Base-by-base conservation (phyloP, 2,113 vertebrate species). In the Phyllopteryx taeniolatus region DNA sequence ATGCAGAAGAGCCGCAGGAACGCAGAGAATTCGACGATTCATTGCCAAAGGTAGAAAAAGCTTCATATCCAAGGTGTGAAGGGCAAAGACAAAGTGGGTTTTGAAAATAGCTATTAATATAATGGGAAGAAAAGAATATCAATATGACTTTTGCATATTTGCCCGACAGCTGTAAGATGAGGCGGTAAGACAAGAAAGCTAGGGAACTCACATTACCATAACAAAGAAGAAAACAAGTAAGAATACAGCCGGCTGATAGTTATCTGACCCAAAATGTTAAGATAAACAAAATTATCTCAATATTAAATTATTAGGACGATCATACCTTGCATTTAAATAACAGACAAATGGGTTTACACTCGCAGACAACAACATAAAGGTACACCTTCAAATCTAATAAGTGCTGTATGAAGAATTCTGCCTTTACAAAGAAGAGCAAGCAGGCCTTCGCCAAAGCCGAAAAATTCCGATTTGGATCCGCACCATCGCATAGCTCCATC, bases 91-190 rank as follows among this genome's bases (percentile, higher is more conserved):
- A 83, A 75, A 80, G 27, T 81, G 78, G 77, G 76, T 71, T 86
- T 89, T 83, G 82, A 77, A 76, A 77, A 71, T 79, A 79, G 42
- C 67, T 73, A 69, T 80, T 75, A 71, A 75, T 67, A 81, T 79
- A 88, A 86, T 71, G 63, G 68, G 76, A 54, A 67, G 71, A 79
- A 84, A 71, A 67, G 74, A 83, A 87, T 83, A 85, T 83, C 78
- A 83, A 88, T 74, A 43, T 74, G 35, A 59, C 67, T 85, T 88
- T 86, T 77, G 79, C 84, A 91, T 85, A 82, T 88, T 78, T 83
- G 79, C 83, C 85, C 78, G 82, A 81, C 42, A 90, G 84, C 87
- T 80, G 70, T 68, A 85, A 89, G 83, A 90, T 87, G 67, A 80
- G 73, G 63, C 80, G 83, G 85, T 83, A 80, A 83, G 79, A 67